Evolutionary conservation across 1,140 invertebrate species (phyloP).

Genomic region (Drosophila nannoptera): DNA sequence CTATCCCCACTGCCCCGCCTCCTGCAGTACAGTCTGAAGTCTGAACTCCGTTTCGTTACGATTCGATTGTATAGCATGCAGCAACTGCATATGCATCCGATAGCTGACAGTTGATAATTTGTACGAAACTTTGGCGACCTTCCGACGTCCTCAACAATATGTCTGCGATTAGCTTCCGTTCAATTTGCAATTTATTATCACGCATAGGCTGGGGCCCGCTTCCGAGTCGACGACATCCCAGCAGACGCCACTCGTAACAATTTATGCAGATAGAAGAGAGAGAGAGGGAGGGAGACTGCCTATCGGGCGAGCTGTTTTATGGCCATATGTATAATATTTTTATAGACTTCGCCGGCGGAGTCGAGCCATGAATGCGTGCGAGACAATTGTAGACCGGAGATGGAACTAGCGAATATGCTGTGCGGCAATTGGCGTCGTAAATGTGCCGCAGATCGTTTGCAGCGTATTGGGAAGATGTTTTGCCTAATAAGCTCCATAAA

Average conservation of each 20-base stretch:
- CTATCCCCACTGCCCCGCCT: background rate
- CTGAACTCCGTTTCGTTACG: background rate
- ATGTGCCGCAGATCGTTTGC: constrained; percentile 38
- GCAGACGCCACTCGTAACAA: constrained; percentile 17
- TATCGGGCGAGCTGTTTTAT: constrained; percentile 41
- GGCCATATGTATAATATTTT: constrained; percentile 53
- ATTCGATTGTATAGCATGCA: constrained; percentile 18
- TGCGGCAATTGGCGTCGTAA: constrained; percentile 41
- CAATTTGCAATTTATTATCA: constrained; percentile 49
- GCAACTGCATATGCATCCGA: constrained; percentile 11
- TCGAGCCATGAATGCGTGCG: constrained; percentile 17
- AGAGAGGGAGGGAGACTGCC: background rate
- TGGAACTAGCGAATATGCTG: constrained; percentile 20
- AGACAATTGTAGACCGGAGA: constrained; percentile 37
- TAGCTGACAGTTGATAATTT: constrained; percentile 13
- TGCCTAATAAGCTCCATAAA: constrained; percentile 36
- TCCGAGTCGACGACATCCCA: background rate
- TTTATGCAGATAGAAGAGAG: constrained; percentile 14
- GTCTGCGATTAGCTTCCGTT: constrained; percentile 56
- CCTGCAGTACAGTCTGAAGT: background rate
- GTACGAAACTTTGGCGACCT: constrained; percentile 20
- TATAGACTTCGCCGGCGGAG: constrained; percentile 39
- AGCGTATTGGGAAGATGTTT: constrained; percentile 11
- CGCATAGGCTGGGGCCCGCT: background rate
- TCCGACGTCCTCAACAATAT: constrained; percentile 42